These are phyloP conservation scores for Macrotrachela quadricornifera DNA, from an alignment of 1,140 invertebrate genomes.

Conservation along the genomic window DNA sequence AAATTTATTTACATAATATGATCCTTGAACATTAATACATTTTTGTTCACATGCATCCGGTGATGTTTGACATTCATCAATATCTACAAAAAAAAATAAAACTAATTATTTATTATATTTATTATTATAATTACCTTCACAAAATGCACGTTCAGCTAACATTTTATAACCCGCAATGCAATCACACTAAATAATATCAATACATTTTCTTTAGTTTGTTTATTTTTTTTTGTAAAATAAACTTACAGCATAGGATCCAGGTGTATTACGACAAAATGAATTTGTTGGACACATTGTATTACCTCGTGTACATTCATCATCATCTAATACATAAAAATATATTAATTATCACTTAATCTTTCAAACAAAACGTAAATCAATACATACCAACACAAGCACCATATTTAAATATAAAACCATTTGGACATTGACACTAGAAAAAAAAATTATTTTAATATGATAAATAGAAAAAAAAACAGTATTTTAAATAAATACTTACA, in stretches of 20 bases:
- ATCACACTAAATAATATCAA: background rate
- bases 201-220: no score
- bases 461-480: no score
- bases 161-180: slow-evolving; percentile 4
- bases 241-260: background rate
- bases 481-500: no score
- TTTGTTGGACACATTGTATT: slow-evolving; percentile 2
- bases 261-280: slow-evolving; percentile 3
- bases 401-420: background rate
- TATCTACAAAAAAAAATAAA: no score
- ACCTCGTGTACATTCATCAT: slow-evolving; percentile 4
- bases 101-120: background rate
- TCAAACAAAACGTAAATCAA: no score
- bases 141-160: background rate
- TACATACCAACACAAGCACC: no score
- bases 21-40: slow-evolving; percentile 7
- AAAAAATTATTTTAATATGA: no score
- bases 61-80: no score
- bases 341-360: no score
- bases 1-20: background rate
- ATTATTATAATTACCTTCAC: background rate
- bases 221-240: no score
- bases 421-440: background rate
- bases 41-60: slow-evolving; percentile 7
- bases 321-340: background rate